Conservation (phyloP, 1,140 invertebrate genomes). For the Zaprionus vittiger region DNA sequence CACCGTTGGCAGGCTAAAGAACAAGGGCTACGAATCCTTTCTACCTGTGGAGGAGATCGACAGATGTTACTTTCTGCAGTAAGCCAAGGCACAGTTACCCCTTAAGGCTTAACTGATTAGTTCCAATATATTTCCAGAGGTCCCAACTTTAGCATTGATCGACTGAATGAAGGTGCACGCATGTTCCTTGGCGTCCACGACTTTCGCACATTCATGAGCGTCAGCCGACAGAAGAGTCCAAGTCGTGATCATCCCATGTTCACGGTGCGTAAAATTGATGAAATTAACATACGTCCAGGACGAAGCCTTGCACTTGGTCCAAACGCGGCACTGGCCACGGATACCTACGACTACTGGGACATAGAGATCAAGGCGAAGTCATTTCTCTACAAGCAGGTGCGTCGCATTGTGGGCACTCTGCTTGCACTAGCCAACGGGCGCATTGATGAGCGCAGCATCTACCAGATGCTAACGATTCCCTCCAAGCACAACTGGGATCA, state of each 20-base stretch:
- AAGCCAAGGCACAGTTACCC: neutral
- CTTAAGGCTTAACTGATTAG: neutral
- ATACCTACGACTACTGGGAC: conserved; percentile 88
- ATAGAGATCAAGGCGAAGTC: conserved; percentile 86
- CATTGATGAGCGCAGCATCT: conserved; percentile 87
- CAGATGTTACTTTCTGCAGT: conserved; percentile 78
- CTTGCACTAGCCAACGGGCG: conserved; percentile 86
- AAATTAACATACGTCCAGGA: conserved; percentile 85
- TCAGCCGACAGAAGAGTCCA: conserved; percentile 81
- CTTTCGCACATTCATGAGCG: conserved; percentile 88
- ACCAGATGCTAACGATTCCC: conserved; percentile 90
- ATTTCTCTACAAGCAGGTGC: conserved; percentile 92
- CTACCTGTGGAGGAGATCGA: conserved; percentile 75
- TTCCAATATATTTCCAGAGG: conserved; percentile 82
- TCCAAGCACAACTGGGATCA: conserved; percentile 88
- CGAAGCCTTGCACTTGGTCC: conserved; percentile 83
- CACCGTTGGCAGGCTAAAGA: conserved; percentile 30
- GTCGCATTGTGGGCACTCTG: conserved; percentile 89
- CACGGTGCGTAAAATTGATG: conserved; percentile 84
- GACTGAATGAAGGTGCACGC: conserved; percentile 85
- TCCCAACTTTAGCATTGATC: conserved; percentile 86
- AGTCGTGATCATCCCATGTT: conserved; percentile 83
- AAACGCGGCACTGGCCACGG: conserved; percentile 70
- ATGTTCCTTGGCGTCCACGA: conserved; percentile 88
- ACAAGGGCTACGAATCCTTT: conserved; percentile 59